These are phyloP conservation scores for Drosophila neotestacea DNA, from an alignment of 2,888 invertebrate genomes.

Conservation along the genomic window DNA sequence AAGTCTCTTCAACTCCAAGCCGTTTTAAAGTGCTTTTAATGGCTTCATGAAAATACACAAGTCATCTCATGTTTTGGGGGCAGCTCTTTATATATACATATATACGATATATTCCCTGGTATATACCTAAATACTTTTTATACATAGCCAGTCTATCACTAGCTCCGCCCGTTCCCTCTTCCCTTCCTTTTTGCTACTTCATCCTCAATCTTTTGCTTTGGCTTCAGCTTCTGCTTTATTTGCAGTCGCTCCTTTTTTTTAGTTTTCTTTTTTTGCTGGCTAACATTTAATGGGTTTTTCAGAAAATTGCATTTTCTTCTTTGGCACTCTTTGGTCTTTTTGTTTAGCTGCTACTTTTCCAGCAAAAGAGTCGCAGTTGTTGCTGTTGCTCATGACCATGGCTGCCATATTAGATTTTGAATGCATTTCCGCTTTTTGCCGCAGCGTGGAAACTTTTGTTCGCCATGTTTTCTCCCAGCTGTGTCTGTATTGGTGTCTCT, in stretches of 20 bases:
- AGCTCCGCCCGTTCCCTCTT: slow-evolving; percentile 37
- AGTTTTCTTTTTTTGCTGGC: slow-evolving; percentile 51
- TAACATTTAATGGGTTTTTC: slow-evolving; percentile 83
- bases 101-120: not conserved
- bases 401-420: slow-evolving; percentile 82
- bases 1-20: slow-evolving; percentile 37
- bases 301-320: slow-evolving; percentile 83
- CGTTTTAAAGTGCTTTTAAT: slow-evolving; percentile 73
- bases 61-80: slow-evolving; percentile 50
- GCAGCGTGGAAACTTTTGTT: slow-evolving; percentile 79
- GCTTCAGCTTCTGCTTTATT: slow-evolving; percentile 71
- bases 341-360: slow-evolving; percentile 77
- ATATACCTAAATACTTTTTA: slow-evolving; percentile 22
- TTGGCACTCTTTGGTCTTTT: slow-evolving; percentile 80
- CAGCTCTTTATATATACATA: slow-evolving; percentile 26
- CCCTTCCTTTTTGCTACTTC: not conserved
- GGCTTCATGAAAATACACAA: slow-evolving; percentile 69
- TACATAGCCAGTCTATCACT: slow-evolving; percentile 62
- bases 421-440: slow-evolving; percentile 82
- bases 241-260: slow-evolving; percentile 48
- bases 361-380: slow-evolving; percentile 44
- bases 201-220: slow-evolving; percentile 40
- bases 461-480: slow-evolving; percentile 64
- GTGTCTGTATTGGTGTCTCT: slow-evolving; percentile 26
- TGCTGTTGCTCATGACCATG: slow-evolving; percentile 79